phyloP scores from a whole-genome alignment of 2,113 vertebrate genomes.

The Chrysochloris asiatica region DNA sequence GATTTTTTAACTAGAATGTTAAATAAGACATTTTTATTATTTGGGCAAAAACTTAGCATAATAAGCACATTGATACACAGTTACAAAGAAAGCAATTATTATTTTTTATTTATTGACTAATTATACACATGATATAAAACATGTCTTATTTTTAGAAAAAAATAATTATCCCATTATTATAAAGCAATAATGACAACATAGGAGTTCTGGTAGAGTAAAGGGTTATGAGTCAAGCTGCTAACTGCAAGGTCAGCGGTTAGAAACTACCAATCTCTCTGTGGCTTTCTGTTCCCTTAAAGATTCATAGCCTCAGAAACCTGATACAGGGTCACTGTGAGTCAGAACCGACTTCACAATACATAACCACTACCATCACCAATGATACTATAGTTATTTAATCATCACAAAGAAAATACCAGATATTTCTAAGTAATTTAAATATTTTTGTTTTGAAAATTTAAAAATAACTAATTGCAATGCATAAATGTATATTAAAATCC shows the following conservation, averaged over 20 bases:
- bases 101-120: no score
- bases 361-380: no score
- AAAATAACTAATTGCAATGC: not conserved
- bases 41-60: constrained; percentile 33
- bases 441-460: not conserved
- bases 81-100: not conserved
- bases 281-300: no score
- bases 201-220: no score
- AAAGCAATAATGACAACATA: not conserved
- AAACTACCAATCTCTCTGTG: no score
- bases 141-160: not conserved
- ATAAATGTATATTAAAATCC: constrained; percentile 7
- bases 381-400: no score
- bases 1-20: not conserved
- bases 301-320: no score
- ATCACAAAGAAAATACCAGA: not conserved
- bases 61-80: not conserved
- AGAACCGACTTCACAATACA: no score
- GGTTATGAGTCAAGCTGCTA: no score
- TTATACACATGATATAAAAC: not conserved
- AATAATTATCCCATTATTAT: not conserved
- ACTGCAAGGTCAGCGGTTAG: no score
- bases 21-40: not conserved
- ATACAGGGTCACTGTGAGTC: no score
- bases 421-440: not conserved